phyloP scores from a whole-genome alignment of 2,797 vertebrate genomes.

The Cephalopachus bancanus region DNA sequence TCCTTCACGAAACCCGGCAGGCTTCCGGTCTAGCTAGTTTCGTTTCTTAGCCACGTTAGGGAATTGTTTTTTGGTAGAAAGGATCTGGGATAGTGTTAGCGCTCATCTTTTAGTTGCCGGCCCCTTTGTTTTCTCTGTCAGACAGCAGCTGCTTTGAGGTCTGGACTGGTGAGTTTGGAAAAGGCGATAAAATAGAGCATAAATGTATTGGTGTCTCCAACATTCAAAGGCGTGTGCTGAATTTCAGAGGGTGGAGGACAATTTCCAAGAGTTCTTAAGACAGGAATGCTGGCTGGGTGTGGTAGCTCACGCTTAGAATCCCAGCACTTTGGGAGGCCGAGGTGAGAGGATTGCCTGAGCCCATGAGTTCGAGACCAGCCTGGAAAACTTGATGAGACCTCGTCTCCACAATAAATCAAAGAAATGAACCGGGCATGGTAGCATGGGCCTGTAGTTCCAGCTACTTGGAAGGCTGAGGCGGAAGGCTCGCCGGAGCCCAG shows the following conservation, averaged over 20 bases:
- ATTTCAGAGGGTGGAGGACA: not conserved
- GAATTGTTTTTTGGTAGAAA: not conserved
- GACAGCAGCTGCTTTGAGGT: not conserved
- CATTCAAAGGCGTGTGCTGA: constrained; percentile 41
- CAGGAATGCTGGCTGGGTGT: not conserved
- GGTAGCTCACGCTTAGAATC: no score
- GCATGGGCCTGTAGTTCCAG: no score
- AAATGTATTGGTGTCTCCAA: not conserved
- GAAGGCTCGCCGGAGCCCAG: no score
- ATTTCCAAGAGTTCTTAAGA: constrained; percentile 4
- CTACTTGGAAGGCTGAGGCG: no score
- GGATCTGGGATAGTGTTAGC: not conserved
- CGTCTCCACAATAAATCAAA: no score
- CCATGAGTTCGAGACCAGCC: no score
- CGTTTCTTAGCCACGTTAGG: not conserved
- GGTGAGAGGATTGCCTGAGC: no score
- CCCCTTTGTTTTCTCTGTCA: not conserved
- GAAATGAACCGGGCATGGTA: no score
- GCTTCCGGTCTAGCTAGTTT: not conserved
- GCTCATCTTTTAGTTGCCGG: not conserved
- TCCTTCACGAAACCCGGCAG: not conserved
- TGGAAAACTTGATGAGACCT: no score
- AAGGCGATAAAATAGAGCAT: constrained; percentile 5
- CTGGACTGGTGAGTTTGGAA: not conserved
- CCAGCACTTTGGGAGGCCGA: no score